Percentiles rank a stretch among this genome's conserved stretches.
phyloP scores from a whole-genome alignment of 2,888 invertebrate genomes.

The Microplitis deprimator region DNA sequence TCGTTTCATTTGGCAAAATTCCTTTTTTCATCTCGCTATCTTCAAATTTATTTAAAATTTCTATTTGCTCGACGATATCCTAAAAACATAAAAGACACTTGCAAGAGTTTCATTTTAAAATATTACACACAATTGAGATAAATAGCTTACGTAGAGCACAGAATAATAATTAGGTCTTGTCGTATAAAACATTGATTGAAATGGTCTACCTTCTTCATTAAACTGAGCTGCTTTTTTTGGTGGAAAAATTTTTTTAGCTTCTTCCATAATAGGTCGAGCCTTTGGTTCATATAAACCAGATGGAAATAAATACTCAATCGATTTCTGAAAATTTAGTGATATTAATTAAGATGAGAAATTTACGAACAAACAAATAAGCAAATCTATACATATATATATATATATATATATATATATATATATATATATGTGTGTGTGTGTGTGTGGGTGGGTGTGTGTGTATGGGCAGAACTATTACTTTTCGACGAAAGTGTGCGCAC shows the following conservation, averaged over 20 bases:
- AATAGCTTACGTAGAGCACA: slow-evolving; percentile 80
- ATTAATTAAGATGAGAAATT: slow-evolving; percentile 31
- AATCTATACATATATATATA: too few species aligned
- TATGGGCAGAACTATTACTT: too few species aligned
- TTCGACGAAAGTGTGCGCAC: too few species aligned
- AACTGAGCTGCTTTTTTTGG: slow-evolving; percentile 90
- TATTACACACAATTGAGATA: slow-evolving; percentile 18
- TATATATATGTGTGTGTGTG: too few species aligned
- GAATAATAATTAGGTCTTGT: slow-evolving; percentile 88
- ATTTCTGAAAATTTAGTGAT: slow-evolving; percentile 46
- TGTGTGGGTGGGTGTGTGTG: too few species aligned
- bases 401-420: too few species aligned
- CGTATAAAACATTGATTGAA: slow-evolving; percentile 94
- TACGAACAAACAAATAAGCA: slow-evolving; percentile 17
- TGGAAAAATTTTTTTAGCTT: slow-evolving; percentile 90
- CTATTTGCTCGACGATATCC: slow-evolving; percentile 81
- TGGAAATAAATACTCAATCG: slow-evolving; percentile 93
- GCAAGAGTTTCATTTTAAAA: background rate
- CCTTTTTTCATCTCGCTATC: slow-evolving; percentile 80
- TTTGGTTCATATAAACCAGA: slow-evolving; percentile 89
- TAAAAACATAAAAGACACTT: slow-evolving; percentile 61
- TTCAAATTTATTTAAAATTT: slow-evolving; percentile 79
- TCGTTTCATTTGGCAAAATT: slow-evolving; percentile 75
- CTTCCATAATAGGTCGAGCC: slow-evolving; percentile 92
- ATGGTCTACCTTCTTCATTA: slow-evolving; percentile 91